These are phyloP conservation scores for Priocnemis perturbator DNA, from an alignment of 2,888 invertebrate species.

Conservation along the genomic window DNA sequence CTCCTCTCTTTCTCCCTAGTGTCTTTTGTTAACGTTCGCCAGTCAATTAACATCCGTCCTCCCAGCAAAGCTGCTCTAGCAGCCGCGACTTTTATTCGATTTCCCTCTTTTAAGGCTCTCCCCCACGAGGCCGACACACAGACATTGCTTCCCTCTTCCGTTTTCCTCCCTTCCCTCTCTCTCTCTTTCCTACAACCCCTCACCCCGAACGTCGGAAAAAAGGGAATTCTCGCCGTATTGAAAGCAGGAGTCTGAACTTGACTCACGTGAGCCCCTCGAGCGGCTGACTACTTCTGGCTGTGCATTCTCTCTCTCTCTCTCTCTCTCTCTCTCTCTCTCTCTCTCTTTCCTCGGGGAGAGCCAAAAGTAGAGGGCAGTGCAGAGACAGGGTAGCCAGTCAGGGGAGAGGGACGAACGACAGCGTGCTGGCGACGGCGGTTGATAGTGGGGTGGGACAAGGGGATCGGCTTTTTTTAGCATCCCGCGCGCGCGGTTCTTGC, in stretches of 20 bases:
- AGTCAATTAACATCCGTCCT: too few species aligned
- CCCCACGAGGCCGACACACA: background rate
- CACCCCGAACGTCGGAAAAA: background rate
- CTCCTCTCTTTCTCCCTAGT: too few species aligned
- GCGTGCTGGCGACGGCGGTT: constrained; percentile 3
- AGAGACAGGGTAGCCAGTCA: constrained; percentile 1
- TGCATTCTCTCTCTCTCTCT: background rate
- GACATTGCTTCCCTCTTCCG: background rate
- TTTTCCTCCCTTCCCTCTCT: background rate
- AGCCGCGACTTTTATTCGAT: background rate
- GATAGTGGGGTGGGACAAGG: background rate
- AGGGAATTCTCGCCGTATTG: constrained; percentile 13
- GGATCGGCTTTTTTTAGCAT: constrained; percentile 43
- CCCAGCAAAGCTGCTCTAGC: too few species aligned
- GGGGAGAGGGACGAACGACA: background rate
- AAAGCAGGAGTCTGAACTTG: constrained; percentile 21
- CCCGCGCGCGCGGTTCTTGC: constrained; percentile 17
- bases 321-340: too few species aligned
- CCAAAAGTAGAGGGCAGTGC: constrained; percentile 14
- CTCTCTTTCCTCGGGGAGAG: constrained; percentile 26
- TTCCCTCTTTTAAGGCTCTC: constrained; percentile 2
- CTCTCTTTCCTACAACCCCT: background rate
- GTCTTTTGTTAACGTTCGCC: too few species aligned
- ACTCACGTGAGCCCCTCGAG: constrained; percentile 18
- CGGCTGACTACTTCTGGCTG: background rate